Base-by-base conservation (phyloP, 2,797 vertebrate species). In the Falco cherrug region DNA sequence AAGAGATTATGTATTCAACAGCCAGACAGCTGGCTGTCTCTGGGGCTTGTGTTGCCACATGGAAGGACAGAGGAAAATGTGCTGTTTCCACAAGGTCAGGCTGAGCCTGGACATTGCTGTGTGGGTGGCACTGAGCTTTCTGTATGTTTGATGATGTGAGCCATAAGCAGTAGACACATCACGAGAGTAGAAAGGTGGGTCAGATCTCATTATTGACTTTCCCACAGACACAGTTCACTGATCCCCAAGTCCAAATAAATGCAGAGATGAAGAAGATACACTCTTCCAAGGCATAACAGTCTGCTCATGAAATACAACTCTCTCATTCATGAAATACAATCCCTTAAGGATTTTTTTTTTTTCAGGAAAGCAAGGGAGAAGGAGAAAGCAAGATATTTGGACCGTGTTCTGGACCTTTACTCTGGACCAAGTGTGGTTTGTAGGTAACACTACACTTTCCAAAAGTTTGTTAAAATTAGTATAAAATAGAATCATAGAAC, bases 141-240 rank as follows among this genome's bases (percentile, higher is more conserved):
- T 33, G 8, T 11, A 25, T 4, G 9, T 29, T 88, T 39, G 86
- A 41, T 2, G 3, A 67, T 13, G 11, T 21, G 19, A 86, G 45
- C 25, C 54, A 37, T 41, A 50, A 22, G 18, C 15, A 57, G 6
- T 0, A 1, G n/a, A 53, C 33, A 70, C 0, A 5, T 8, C 15
- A 60, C 0, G 0, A 56, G 28, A 47, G 12, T 47, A 76, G 37
- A 53, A 80, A 69, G 41, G 16, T 20, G 26, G 39, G 15, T 35
- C 48, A 81, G 18, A 73, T 53, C 20, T 54, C 50, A 48, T 20
- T 43, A 59, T 0, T 48, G 57, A 14, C 33, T 35, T 84, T 73
- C 8, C 35, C 21, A 14, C 12, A 70, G 54, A 74, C 14, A 60
- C 22, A 57, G 33, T 28, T 47, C 43, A 56, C 7, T 4, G 41